Percentiles rank a stretch among this genome's conserved stretches.
Conservation (phyloP, 2,888 invertebrate species). For the Phytoseiulus persimilis region DNA sequence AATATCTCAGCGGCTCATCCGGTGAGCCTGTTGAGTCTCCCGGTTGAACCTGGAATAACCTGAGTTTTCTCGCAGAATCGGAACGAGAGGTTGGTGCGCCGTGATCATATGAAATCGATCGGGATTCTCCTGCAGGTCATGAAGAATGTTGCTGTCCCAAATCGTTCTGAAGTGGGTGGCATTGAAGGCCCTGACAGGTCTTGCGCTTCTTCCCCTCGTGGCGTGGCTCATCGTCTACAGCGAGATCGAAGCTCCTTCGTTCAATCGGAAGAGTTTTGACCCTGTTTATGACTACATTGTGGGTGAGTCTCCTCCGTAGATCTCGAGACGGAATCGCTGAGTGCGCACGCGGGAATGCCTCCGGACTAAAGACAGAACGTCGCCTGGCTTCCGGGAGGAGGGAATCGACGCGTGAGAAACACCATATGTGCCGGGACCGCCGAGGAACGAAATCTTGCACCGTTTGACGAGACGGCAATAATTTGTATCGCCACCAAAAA, state of each 20-base stretch:
- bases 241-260: slow-evolving; percentile 42
- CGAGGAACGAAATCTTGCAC: not conserved
- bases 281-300: slow-evolving; percentile 60
- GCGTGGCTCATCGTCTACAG: slow-evolving; percentile 39
- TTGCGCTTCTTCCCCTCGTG: not conserved
- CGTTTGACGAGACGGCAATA: not conserved
- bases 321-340: no score
- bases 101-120: no score
- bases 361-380: no score
- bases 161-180: slow-evolving; percentile 12
- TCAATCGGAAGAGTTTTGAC: slow-evolving; percentile 40
- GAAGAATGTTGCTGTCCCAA: slow-evolving; percentile 14
- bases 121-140: not conserved
- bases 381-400: no score
- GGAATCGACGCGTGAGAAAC: no score
- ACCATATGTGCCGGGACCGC: no score
- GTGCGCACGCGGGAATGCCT: no score
- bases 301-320: slow-evolving; percentile 45
- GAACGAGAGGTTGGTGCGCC: not conserved
- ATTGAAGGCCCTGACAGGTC: not conserved
- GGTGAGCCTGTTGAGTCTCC: no score
- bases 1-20: no score
- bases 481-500: not conserved
- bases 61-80: not conserved
- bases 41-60: no score